Conservation (phyloP, 2,888 invertebrate species). For the Meta bourneti region DNA sequence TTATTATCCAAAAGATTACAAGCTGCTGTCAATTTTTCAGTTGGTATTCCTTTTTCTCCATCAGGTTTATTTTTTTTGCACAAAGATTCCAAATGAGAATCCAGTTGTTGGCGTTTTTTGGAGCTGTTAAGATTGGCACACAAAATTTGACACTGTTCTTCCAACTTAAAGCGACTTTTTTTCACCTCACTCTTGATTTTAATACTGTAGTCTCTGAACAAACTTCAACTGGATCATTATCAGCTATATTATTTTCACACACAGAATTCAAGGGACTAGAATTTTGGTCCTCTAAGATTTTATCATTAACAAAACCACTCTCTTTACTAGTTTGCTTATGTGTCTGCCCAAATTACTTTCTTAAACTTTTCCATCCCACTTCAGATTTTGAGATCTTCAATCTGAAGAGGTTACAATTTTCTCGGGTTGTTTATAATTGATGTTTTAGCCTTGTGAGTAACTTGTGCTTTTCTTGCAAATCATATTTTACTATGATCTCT, state of each 20-base stretch:
- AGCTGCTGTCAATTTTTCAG: neutral
- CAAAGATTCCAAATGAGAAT: slow-evolving; percentile 59
- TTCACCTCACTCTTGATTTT: slow-evolving; percentile 69
- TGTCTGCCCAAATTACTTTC: slow-evolving; percentile 90
- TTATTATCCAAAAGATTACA: neutral
- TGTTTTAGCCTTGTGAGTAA: slow-evolving; percentile 91
- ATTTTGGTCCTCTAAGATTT: slow-evolving; percentile 44
- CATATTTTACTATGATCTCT: slow-evolving; percentile 92
- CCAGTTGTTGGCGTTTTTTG: slow-evolving; percentile 59
- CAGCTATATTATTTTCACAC: slow-evolving; percentile 18
- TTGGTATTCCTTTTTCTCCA: neutral
- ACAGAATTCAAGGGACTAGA: slow-evolving; percentile 1
- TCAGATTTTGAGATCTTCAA: slow-evolving; percentile 92
- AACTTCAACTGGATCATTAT: neutral
- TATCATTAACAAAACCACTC: slow-evolving; percentile 92
- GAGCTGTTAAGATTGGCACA: slow-evolving; percentile 84
- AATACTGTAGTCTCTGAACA: neutral
- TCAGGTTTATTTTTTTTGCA: slow-evolving; percentile 43
- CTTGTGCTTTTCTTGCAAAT: slow-evolving; percentile 92
- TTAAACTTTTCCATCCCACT: slow-evolving; percentile 89
- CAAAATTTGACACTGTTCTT: slow-evolving; percentile 90
- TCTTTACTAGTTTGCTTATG: slow-evolving; percentile 84
- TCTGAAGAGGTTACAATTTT: slow-evolving; percentile 92
- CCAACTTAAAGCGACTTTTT: slow-evolving; percentile 85
- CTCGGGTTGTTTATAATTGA: slow-evolving; percentile 91